Evolutionary conservation across 92 coral and sea anemone species (phyloP).

Genomic region (Zoanthus solanderi): DNA sequence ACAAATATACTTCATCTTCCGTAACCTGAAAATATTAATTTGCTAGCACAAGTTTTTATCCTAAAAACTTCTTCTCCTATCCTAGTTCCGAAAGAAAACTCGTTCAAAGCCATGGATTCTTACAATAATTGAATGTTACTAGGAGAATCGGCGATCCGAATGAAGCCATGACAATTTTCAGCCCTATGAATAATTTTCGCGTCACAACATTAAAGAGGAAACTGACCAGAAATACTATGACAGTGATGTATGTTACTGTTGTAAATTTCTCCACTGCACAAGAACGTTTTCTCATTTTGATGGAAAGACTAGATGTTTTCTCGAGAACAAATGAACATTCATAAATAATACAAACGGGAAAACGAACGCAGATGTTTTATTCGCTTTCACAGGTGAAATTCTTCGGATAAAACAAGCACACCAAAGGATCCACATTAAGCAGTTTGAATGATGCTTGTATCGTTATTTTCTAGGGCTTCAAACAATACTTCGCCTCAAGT

Average conservation of each 20-base stretch:
- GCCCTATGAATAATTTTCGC: conserved; percentile 26
- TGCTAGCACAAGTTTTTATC: background rate
- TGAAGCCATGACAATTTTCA: conserved; percentile 49
- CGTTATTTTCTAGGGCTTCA: conserved; percentile 14
- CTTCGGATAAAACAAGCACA: conserved; percentile 35
- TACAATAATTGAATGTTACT: conserved; percentile 50
- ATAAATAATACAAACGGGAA: conserved; percentile 50
- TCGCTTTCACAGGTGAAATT: conserved; percentile 48
- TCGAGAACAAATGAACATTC: conserved; percentile 55
- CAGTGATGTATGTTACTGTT: conserved; percentile 17
- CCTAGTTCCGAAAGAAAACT: conserved; percentile 12
- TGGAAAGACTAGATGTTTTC: conserved; percentile 41
- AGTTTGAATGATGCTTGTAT: conserved; percentile 22
- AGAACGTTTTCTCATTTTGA: conserved; percentile 10
- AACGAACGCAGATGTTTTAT: conserved; percentile 55
- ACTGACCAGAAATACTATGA: conserved; percentile 20
- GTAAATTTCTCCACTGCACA: conserved; percentile 35
- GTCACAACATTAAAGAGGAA: conserved; percentile 28
- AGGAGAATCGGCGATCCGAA: conserved; percentile 45
- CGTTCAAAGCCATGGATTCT: conserved; percentile 23
- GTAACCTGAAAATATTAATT: background rate
- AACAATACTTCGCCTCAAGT: conserved; percentile 25
- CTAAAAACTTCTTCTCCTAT: background rate
- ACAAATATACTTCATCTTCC: conserved; percentile 21
- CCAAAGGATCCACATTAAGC: conserved; percentile 41